Percentiles rank a stretch among this genome's conserved stretches.
These are phyloP conservation scores for Lanius ludovicianus DNA, from an alignment of 2,113 vertebrate species.

Conservation along the genomic window DNA sequence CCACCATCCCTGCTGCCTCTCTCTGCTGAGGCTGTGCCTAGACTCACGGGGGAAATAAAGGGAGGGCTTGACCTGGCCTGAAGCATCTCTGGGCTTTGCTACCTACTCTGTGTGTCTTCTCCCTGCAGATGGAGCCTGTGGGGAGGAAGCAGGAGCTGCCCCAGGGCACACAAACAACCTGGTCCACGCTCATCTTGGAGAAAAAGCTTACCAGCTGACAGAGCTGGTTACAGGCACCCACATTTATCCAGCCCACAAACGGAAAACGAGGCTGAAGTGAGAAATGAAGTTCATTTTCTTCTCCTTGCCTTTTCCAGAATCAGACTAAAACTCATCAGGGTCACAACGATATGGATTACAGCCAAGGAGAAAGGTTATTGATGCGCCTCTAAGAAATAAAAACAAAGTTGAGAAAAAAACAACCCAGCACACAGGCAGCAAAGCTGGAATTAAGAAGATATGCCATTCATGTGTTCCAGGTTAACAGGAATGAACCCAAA, in stretches of 20 bases:
- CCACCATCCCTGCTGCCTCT: background rate
- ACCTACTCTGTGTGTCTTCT: too few relatives aligned
- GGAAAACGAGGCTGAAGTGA: background rate
- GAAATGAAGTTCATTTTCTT: constrained; percentile 57
- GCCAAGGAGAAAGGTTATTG: constrained; percentile 58
- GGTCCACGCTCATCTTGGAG: background rate
- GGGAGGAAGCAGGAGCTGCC: background rate
- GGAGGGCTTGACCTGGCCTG: background rate
- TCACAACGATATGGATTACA: constrained; percentile 47
- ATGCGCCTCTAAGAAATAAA: constrained; percentile 55
- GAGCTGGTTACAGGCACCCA: background rate
- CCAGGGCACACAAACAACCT: background rate
- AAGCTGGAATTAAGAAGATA: constrained; percentile 16
- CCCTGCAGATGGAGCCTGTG: background rate
- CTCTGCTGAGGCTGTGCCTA: background rate
- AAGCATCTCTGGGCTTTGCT: background rate
- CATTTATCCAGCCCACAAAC: background rate
- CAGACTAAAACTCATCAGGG: constrained; percentile 53
- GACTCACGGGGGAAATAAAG: background rate
- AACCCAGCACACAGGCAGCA: background rate
- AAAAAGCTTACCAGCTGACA: background rate
- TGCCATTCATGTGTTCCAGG: background rate
- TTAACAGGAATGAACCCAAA: constrained; percentile 35
- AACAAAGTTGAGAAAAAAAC: background rate
- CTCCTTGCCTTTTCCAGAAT: constrained; percentile 28